These are phyloP conservation scores for Semicossyphus pulcher DNA, from an alignment of 2,113 vertebrate genomes.

Conservation along the genomic window DNA sequence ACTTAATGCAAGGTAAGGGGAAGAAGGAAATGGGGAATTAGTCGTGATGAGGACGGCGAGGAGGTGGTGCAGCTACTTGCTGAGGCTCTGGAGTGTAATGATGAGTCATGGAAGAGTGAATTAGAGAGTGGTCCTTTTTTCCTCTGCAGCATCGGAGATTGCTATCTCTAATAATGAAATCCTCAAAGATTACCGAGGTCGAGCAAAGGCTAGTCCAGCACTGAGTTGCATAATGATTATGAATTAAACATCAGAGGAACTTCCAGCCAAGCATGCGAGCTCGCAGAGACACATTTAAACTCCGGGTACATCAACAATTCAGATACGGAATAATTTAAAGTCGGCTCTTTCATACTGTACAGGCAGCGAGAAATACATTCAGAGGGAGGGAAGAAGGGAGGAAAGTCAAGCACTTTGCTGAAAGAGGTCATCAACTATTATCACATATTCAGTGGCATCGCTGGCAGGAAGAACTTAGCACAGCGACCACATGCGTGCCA, in stretches of 20 bases:
- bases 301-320: slow-evolving; percentile 56
- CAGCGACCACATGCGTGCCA: slow-evolving; percentile 59
- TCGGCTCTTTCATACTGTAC: slow-evolving; percentile 23
- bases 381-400: not conserved
- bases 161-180: slow-evolving; percentile 74
- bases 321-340: slow-evolving; percentile 59
- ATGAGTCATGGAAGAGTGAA: slow-evolving; percentile 80
- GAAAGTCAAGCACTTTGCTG: slow-evolving; percentile 41
- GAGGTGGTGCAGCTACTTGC: slow-evolving; percentile 71
- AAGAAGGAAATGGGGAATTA: slow-evolving; percentile 79
- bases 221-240: slow-evolving; percentile 75
- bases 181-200: slow-evolving; percentile 71
- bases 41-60: slow-evolving; percentile 66
- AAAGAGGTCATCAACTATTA: slow-evolving; percentile 47
- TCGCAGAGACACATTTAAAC: slow-evolving; percentile 57
- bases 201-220: slow-evolving; percentile 60
- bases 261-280: slow-evolving; percentile 48
- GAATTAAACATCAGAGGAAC: slow-evolving; percentile 73
- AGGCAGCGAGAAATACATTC: not conserved
- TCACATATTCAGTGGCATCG: slow-evolving; percentile 51
- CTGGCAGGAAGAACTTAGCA: slow-evolving; percentile 48
- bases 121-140: slow-evolving; percentile 62
- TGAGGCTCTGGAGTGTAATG: slow-evolving; percentile 69
- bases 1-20: slow-evolving; percentile 76
- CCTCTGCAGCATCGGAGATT: slow-evolving; percentile 59